Conservation (phyloP, 2,797 vertebrate genomes). For the Chelon labrosus region DNA sequence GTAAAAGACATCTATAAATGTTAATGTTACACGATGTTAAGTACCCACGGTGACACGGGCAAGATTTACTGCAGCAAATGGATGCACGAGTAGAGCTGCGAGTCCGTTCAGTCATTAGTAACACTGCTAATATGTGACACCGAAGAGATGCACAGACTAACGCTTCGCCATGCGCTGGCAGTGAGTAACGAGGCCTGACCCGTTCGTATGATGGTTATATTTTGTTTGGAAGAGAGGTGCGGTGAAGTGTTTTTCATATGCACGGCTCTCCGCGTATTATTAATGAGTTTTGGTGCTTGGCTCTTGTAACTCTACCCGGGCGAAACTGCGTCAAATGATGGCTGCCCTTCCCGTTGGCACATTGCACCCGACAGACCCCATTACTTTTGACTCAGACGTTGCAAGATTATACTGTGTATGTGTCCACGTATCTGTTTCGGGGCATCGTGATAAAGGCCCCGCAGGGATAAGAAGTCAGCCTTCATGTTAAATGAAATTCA, state of each 20-base stretch:
- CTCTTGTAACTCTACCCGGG: slow-evolving; percentile 62
- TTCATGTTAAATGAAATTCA: slow-evolving; percentile 48
- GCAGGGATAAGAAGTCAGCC: slow-evolving; percentile 46
- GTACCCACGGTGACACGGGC: slow-evolving; percentile 61
- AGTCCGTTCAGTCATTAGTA: slow-evolving; percentile 36
- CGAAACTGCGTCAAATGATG: slow-evolving; percentile 46
- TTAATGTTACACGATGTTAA: slow-evolving; percentile 39
- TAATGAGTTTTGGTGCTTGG: slow-evolving; percentile 64
- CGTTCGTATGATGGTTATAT: slow-evolving; percentile 34
- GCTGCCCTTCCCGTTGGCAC: slow-evolving; percentile 64
- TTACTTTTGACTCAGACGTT: slow-evolving; percentile 52
- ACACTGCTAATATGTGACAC: slow-evolving; percentile 26
- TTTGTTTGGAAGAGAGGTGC: slow-evolving; percentile 52
- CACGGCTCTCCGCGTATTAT: slow-evolving; percentile 56
- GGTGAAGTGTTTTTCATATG: slow-evolving; percentile 45
- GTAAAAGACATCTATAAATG: slow-evolving; percentile 51
- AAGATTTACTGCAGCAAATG: slow-evolving; percentile 61
- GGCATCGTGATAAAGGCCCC: slow-evolving; percentile 44
- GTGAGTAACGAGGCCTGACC: slow-evolving; percentile 38
- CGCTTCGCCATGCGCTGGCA: slow-evolving; percentile 33
- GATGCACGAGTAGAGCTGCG: slow-evolving; percentile 11
- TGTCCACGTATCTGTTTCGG: slow-evolving; percentile 59
- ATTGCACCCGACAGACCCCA: slow-evolving; percentile 52
- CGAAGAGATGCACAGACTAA: slow-evolving; percentile 44
- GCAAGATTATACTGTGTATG: slow-evolving; percentile 50